Percentiles rank a stretch among this genome's conserved stretches.
These are phyloP conservation scores for Plotosus lineatus DNA, from an alignment of 2,113 vertebrate genomes.

Conservation along the genomic window DNA sequence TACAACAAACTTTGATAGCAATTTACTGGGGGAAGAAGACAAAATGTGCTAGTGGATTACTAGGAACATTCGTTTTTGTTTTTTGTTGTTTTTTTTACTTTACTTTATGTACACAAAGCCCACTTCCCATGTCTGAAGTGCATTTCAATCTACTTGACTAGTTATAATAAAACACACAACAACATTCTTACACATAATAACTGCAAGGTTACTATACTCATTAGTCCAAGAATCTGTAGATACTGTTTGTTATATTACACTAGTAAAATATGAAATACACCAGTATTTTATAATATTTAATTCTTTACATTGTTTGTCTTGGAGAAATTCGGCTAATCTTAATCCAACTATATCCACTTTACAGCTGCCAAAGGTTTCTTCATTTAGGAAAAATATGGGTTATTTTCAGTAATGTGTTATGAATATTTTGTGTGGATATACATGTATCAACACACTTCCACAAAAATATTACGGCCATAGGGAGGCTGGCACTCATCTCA, in stretches of 20 bases:
- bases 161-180: not conserved
- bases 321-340: not conserved
- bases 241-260: too few relatives aligned
- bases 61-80: not conserved
- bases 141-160: not conserved
- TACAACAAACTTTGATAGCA: not conserved
- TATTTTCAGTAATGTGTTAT: not conserved
- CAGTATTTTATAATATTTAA: not conserved
- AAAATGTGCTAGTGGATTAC: not conserved
- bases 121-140: not conserved
- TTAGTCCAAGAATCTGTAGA: not conserved
- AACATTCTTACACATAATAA: not conserved
- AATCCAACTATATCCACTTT: not conserved
- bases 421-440: too few relatives aligned
- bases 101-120: not conserved
- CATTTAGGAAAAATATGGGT: not conserved
- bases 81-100: not conserved
- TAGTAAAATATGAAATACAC: too few relatives aligned
- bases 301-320: not conserved
- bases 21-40: not conserved
- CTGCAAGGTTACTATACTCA: not conserved
- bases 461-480: too few relatives aligned
- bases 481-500: too few relatives aligned
- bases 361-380: not conserved
- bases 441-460: too few relatives aligned